Conservation (phyloP, 2,888 invertebrate genomes). For the Zhuqinia jingwanae region DNA sequence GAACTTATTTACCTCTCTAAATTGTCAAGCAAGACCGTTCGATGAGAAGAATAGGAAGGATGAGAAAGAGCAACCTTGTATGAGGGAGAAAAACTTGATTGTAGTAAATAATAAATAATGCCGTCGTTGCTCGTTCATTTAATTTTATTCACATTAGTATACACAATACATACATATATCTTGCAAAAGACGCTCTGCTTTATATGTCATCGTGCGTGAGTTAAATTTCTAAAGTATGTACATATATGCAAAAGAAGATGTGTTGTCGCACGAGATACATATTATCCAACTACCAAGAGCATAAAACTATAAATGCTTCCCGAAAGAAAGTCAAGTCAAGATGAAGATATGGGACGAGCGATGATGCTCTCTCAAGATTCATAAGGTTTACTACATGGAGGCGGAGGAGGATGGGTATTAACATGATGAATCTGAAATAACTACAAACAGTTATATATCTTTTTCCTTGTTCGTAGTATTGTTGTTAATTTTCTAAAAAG, state of each 20-base stretch:
- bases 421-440: slow-evolving; percentile 25
- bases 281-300: background rate
- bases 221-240: background rate
- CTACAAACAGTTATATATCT: background rate
- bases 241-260: background rate
- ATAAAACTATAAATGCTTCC: background rate
- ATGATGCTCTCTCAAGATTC: slow-evolving; percentile 10
- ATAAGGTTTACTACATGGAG: background rate
- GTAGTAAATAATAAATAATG: slow-evolving; percentile 40
- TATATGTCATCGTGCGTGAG: background rate
- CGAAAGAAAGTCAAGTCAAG: slow-evolving; percentile 25
- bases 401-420: slow-evolving; percentile 21
- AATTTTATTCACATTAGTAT: background rate
- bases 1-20: slow-evolving; percentile 5
- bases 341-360: slow-evolving; percentile 14
- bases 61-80: background rate
- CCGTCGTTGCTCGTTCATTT: background rate
- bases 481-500: background rate
- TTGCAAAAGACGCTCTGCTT: background rate
- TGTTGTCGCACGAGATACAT: background rate
- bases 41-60: background rate
- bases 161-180: background rate
- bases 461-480: background rate
- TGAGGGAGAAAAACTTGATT: slow-evolving; percentile 23
- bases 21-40: background rate